phyloP scores from a whole-genome alignment of 2,113 vertebrate genomes.

The Aldabrachelys gigantea region DNA sequence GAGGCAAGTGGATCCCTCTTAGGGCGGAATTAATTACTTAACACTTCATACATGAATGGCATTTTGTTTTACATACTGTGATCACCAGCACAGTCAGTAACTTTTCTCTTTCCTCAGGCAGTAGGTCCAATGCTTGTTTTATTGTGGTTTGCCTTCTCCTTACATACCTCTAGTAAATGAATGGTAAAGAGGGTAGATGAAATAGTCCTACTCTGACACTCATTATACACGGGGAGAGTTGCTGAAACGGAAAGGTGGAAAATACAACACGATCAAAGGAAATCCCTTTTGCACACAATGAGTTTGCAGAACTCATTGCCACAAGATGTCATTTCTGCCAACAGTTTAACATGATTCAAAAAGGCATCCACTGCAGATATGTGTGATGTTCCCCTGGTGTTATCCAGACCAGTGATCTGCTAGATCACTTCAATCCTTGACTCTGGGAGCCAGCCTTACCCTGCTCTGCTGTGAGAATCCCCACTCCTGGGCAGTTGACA shows the following conservation, averaged over 20 bases:
- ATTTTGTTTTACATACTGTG: not conserved
- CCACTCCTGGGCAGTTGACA: too few relatives aligned
- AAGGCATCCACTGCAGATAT: not conserved
- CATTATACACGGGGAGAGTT: not conserved
- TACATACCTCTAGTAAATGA: not conserved
- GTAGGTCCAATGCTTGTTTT: not conserved
- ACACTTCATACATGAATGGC: not conserved
- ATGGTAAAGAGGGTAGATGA: not conserved
- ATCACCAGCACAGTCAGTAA: not conserved
- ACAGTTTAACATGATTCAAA: not conserved
- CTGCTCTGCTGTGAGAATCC: too few relatives aligned
- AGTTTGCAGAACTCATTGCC: not conserved
- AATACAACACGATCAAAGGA: not conserved
- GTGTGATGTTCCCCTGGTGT: too few relatives aligned
- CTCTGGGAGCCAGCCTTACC: too few relatives aligned
- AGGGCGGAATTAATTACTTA: not conserved
- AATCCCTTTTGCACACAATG: not conserved
- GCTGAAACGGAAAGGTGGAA: not conserved
- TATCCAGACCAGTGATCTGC: too few relatives aligned
- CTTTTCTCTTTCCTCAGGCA: not conserved
- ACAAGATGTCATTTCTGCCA: not conserved
- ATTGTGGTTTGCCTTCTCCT: not conserved
- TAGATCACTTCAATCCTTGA: too few relatives aligned
- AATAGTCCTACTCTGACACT: not conserved
- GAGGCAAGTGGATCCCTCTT: not conserved